Percentiles rank a stretch among this genome's conserved stretches.
These are phyloP conservation scores for Platerodrilus igneus DNA, from an alignment of 2,888 invertebrate species.

Conservation along the genomic window DNA sequence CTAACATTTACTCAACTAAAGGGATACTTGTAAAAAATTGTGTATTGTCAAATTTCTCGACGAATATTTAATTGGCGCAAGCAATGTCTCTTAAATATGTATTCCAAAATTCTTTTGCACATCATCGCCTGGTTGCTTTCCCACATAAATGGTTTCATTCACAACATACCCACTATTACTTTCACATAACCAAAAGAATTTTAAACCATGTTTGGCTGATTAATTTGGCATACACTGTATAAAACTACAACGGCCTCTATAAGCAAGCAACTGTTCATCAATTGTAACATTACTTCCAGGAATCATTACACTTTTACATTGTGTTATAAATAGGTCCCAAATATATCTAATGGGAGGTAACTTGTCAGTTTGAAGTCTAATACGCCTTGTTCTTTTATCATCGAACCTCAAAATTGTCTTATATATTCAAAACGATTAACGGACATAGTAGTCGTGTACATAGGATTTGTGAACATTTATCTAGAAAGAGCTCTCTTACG, in stretches of 20 bases:
- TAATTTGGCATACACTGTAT: too few species aligned
- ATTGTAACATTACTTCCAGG: constrained; percentile 3
- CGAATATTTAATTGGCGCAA: too few species aligned
- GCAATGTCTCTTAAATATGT: too few species aligned
- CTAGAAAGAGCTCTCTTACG: not conserved
- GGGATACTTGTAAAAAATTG: too few species aligned
- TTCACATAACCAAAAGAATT: constrained; percentile 5
- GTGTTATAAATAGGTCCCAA: too few species aligned
- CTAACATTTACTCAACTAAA: too few species aligned
- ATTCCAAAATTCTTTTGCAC: constrained; percentile 27
- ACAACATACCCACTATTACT: too few species aligned
- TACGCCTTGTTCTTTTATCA: constrained; percentile 1
- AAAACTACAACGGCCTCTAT: constrained; percentile 3
- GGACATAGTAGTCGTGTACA: constrained; percentile 2
- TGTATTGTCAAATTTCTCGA: too few species aligned
- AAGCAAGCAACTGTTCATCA: constrained; percentile 3
- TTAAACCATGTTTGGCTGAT: constrained; percentile 2
- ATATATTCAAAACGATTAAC: constrained; percentile 5
- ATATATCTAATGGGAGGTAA: constrained; percentile 1
- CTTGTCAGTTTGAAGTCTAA: constrained; percentile 3
- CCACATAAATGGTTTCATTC: constrained; percentile 1
- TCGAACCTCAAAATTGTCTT: not conserved
- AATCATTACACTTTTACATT: too few species aligned
- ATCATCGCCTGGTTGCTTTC: constrained; percentile 3
- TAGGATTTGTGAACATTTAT: constrained; percentile 6